These are phyloP conservation scores for Maniola jurtina DNA, from an alignment of 1,140 invertebrate genomes.

Conservation along the genomic window DNA sequence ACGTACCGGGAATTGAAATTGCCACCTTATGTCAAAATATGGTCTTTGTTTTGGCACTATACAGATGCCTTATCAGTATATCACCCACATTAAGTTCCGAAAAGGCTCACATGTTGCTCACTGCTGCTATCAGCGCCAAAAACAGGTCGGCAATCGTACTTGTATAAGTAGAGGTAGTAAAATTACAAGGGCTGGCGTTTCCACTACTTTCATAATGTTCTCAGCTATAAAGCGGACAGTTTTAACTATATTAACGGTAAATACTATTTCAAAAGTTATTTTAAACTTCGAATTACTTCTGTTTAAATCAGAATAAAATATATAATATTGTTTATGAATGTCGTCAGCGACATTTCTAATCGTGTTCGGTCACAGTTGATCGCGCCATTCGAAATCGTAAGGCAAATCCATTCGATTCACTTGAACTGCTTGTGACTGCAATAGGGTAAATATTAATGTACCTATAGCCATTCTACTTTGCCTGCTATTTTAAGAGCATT, in stretches of 20 bases:
- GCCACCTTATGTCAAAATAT: no score
- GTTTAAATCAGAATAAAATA: background rate
- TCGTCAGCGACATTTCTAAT: conserved; percentile 43
- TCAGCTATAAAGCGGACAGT: background rate
- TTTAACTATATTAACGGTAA: background rate
- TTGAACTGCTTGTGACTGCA: conserved; percentile 15
- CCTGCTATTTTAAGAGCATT: no score
- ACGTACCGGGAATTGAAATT: no score
- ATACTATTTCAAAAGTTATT: background rate
- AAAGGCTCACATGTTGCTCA: no score
- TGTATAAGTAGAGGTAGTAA: no score
- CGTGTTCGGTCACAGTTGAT: conserved; percentile 41
- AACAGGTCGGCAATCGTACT: background rate
- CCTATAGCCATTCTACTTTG: background rate
- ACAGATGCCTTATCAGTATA: no score
- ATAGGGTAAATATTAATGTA: background rate
- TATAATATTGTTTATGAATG: conserved; percentile 22
- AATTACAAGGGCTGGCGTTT: no score
- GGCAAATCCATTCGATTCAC: conserved; percentile 42
- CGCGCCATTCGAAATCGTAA: conserved; percentile 42
- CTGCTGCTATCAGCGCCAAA: background rate
- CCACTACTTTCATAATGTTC: no score
- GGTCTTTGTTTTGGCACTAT: no score
- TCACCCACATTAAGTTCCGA: no score
- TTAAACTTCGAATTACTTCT: background rate